These are phyloP conservation scores for Penaeus monodon DNA, from an alignment of 2,888 invertebrate species.

Conservation along the genomic window DNA sequence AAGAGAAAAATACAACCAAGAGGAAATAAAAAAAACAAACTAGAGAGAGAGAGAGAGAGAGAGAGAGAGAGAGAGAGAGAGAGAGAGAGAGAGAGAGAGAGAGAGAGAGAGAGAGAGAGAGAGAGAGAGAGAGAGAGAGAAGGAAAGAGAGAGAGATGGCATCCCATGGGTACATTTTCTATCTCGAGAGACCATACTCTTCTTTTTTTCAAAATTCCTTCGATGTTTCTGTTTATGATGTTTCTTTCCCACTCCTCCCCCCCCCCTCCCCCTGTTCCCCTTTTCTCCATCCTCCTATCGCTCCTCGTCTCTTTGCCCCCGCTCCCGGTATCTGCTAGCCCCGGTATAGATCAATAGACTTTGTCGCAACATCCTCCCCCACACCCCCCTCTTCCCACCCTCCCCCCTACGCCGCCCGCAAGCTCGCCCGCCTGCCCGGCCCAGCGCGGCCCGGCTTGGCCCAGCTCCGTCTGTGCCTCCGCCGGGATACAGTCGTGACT, in stretches of 20 bases:
- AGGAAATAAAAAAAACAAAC: too few species aligned
- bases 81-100: background rate
- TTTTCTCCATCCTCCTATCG: background rate
- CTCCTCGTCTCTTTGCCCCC: background rate
- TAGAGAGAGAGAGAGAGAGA: conserved; percentile 4
- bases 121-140: background rate
- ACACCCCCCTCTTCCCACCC: background rate
- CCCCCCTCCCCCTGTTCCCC: background rate
- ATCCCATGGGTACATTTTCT: background rate
- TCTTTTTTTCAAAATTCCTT: background rate
- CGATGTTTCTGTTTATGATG: background rate
- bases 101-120: background rate
- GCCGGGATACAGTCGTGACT: background rate
- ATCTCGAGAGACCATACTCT: background rate
- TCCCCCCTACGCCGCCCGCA: background rate
- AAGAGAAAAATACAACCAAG: too few species aligned
- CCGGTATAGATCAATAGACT: conserved; percentile 40
- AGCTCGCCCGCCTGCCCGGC: background rate
- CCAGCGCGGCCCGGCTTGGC: background rate
- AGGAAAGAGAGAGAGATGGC: background rate
- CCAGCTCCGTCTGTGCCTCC: background rate
- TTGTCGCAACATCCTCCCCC: conserved; percentile 32
- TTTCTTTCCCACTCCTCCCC: background rate
- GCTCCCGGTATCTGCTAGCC: background rate
- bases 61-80: background rate